Conservation (phyloP, 2,113 vertebrate species). For the Rhinichthys klamathensis region DNA sequence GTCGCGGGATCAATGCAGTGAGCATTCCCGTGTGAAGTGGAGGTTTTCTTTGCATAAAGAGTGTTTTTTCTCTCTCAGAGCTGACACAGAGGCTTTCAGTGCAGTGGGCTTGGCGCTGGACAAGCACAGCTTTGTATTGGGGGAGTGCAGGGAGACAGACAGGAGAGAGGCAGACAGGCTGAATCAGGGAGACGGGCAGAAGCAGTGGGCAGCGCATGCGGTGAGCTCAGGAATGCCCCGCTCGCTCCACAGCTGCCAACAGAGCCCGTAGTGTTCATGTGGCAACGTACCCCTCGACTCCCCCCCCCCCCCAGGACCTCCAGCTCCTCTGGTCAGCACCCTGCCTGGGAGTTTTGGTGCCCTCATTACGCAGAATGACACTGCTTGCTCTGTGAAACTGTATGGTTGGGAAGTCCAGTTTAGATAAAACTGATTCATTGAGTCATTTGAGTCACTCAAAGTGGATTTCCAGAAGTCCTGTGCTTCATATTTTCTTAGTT, state of each 20-base stretch:
- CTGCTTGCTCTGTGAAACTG: neutral
- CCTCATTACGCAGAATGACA: neutral
- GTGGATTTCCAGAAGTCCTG: neutral
- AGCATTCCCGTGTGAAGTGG: slow-evolving; percentile 55
- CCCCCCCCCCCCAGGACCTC: slow-evolving; percentile 10
- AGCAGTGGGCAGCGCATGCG: slow-evolving; percentile 45
- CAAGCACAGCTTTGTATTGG: slow-evolving; percentile 66
- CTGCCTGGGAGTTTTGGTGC: slow-evolving; percentile 6
- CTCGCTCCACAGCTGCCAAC: slow-evolving; percentile 49
- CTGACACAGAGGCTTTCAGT: slow-evolving; percentile 69
- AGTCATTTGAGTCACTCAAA: neutral
- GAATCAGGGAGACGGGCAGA: slow-evolving; percentile 23
- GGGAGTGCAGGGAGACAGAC: slow-evolving; percentile 22
- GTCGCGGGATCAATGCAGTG: slow-evolving; percentile 18
- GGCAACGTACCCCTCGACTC: slow-evolving; percentile 22
- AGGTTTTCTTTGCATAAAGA: slow-evolving; percentile 58
- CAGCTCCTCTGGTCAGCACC: slow-evolving; percentile 15
- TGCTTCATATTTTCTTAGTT: neutral
- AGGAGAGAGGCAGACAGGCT: slow-evolving; percentile 32
- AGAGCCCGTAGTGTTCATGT: slow-evolving; percentile 60
- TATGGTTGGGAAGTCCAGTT: neutral
- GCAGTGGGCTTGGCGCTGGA: slow-evolving; percentile 52
- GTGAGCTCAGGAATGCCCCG: slow-evolving; percentile 62
- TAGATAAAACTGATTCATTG: neutral
- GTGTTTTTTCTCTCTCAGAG: slow-evolving; percentile 25